These are phyloP conservation scores for Acanthaster planci DNA, from an alignment of 35 echinoderm and acorn worm species.

Conservation along the genomic window DNA sequence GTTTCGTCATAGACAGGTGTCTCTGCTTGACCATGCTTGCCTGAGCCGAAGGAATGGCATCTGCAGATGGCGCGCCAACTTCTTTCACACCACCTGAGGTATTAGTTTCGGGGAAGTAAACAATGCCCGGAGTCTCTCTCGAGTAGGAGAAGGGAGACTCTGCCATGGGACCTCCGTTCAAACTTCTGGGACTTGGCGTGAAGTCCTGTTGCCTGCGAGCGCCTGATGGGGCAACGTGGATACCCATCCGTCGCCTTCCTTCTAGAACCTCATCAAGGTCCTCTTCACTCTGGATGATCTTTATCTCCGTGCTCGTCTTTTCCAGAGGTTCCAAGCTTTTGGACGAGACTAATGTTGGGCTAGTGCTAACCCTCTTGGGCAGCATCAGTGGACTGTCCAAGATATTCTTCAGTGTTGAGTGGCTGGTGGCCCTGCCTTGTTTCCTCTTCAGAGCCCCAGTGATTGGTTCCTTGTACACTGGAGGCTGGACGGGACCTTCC, in stretches of 20 bases:
- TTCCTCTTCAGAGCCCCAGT: constrained; percentile 14
- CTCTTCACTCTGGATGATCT: constrained; percentile 15
- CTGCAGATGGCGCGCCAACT: too few species aligned
- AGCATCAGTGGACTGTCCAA: neutral
- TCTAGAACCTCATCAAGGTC: constrained; percentile 4
- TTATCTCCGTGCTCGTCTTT: neutral
- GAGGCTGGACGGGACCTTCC: neutral
- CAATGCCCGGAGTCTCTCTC: neutral
- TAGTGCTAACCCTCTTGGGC: neutral
- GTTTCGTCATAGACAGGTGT: neutral
- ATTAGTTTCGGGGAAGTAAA: neutral
- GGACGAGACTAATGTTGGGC: neutral
- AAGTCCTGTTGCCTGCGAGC: neutral
- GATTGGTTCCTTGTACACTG: neutral
- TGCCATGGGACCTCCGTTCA: neutral
- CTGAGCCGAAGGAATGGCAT: neutral
- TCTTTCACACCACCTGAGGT: too few species aligned
- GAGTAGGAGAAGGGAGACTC: neutral
- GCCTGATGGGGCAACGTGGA: neutral
- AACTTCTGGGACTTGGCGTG: neutral
- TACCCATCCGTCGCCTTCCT: neutral
- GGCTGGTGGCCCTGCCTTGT: neutral
- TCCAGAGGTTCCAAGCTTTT: neutral
- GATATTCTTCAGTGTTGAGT: constrained; percentile 7
- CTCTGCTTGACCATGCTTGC: neutral